A percentile compares a stretch with the other conserved stretches of the same genome.
Conservation (phyloP, 2,888 invertebrate genomes). For the Nipponacmea schrenckii region DNA sequence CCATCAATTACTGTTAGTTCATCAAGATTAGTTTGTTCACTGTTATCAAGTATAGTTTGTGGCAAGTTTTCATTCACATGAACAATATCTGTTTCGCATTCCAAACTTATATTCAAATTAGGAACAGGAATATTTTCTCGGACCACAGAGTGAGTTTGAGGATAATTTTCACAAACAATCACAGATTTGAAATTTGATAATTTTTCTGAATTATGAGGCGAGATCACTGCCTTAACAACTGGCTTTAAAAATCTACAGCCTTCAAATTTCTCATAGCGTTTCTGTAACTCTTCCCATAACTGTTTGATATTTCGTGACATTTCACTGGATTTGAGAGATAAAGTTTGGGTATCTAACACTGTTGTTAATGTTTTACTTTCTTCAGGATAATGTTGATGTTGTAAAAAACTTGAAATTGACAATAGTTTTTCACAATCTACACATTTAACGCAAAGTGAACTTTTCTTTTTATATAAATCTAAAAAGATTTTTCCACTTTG, state of each 20-base stretch:
- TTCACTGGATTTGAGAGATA: slow-evolving; percentile 47
- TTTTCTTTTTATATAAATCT: slow-evolving; percentile 49
- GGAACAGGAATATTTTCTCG: neutral
- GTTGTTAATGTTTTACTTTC: slow-evolving; percentile 46
- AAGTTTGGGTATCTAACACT: slow-evolving; percentile 45
- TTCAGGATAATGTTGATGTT: slow-evolving; percentile 57
- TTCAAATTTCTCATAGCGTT: slow-evolving; percentile 27
- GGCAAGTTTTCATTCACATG: neutral
- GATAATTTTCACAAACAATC: neutral
- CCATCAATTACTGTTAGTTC: neutral
- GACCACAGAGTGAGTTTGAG: neutral
- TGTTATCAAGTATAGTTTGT: neutral
- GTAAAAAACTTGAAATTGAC: slow-evolving; percentile 55
- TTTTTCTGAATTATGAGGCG: neutral
- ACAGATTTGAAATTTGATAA: neutral
- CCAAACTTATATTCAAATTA: neutral
- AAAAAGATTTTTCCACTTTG: slow-evolving; percentile 45
- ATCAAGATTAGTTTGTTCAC: neutral
- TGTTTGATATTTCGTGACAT: slow-evolving; percentile 43
- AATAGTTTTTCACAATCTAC: slow-evolving; percentile 57
- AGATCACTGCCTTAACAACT: slow-evolving; percentile 6
- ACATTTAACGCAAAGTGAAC: slow-evolving; percentile 59
- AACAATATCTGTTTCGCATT: neutral
- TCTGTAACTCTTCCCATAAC: slow-evolving; percentile 50
- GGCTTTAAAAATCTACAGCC: slow-evolving; percentile 10